Evolutionary conservation across 2,797 vertebrate genomes (phyloP), one percentile per base, ranked within the genome.

Genomic region (Bovichtus variegatus): DNA sequence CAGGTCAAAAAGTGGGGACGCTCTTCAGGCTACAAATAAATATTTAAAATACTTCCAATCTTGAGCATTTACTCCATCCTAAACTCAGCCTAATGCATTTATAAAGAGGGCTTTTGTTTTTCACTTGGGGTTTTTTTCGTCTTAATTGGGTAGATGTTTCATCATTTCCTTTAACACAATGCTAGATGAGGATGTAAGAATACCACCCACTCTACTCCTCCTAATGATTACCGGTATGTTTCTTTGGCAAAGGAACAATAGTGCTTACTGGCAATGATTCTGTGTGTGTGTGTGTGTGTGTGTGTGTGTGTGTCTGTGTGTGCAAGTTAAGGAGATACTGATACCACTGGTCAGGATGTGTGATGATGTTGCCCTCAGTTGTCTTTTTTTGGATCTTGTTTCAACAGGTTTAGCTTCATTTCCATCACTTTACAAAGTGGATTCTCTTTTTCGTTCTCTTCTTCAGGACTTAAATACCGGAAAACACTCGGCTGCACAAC

Each of bases 51-150:
- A 23, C 72, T 41, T 70, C 55, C 29, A 71, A 50, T 55, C 29
- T 16, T 62, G 67, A 79, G 61, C 23, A 41, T 62, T 90, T 46
- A 50, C 49, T 62, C 29, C 15, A 41, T 60, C 47, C 61, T 51
- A 62, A 85, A 69, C 50, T 70, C 21, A 49, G 60, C 34, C 12
- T 50, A 77, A 60, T 81, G 67, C 25, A 47, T 80, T 29, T 38
- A 18, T 25, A 40, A 59, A 51, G n/a, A 60, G 13, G 46, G 25
- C 10, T 73, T 74, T 59, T 68, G 21, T 47, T 43, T 54, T 43
- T 50, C 19, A 46, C 44, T 69, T 10, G 21, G 29, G 11, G 70
- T 57, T 50, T 41, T 41, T 63, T 80, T 12, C 21, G 16, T 68
- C 31, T 50, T 65, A 78, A 70, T 63, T 61, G 19, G 19, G 9